Evolutionary conservation across 2,797 vertebrate species (phyloP).

Genomic region (Coregonus ussuriensis): DNA sequence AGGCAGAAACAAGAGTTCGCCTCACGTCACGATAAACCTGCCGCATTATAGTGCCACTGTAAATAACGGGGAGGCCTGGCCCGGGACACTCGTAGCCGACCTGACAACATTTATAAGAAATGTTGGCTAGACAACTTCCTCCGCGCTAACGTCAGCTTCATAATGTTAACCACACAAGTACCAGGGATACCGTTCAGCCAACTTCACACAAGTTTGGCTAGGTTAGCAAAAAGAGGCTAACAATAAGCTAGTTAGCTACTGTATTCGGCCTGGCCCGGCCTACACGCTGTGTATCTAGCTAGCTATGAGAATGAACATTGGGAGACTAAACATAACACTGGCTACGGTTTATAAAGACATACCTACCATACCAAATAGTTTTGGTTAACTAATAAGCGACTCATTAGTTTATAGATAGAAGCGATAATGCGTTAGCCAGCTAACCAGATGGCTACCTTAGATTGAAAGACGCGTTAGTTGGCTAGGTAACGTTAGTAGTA

Average conservation of each 20-base stretch:
- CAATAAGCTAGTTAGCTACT: background rate
- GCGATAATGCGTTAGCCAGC: background rate
- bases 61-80: background rate
- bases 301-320: background rate
- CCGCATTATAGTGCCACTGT: constrained; percentile 37
- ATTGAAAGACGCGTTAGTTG: background rate
- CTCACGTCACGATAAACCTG: constrained; percentile 21
- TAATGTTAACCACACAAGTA: background rate
- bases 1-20: constrained; percentile 21
- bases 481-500: background rate
- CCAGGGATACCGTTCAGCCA: background rate
- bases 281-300: background rate
- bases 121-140: background rate
- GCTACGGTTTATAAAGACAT: background rate
- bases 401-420: background rate
- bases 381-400: background rate
- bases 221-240: background rate
- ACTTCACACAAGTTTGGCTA: background rate
- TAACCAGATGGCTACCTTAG: background rate
- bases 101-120: background rate
- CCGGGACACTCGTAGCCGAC: background rate
- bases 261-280: background rate
- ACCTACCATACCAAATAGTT: background rate
- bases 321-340: background rate
- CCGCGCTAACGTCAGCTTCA: background rate